Conservation (phyloP, 2,113 vertebrate genomes). For the Arenaria interpres region DNA sequence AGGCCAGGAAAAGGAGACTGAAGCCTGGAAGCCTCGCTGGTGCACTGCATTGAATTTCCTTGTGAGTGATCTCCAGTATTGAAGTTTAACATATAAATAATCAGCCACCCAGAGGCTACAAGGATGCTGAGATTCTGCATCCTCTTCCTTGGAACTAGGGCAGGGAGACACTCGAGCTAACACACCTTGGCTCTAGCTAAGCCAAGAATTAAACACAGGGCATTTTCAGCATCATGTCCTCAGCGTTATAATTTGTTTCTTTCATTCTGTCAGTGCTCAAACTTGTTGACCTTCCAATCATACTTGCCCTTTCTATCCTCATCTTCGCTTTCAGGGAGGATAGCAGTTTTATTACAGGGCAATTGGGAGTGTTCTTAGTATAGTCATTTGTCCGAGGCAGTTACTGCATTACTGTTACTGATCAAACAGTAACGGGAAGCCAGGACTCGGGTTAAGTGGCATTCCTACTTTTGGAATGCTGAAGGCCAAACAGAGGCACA, state of each 20-base stretch:
- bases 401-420: conserved; percentile 3
- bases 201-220: not conserved
- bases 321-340: conserved; percentile 29
- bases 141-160: not conserved
- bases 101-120: not conserved
- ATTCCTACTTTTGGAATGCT: conserved; percentile 30
- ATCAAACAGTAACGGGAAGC: conserved; percentile 38
- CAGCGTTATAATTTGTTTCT: conserved; percentile 36
- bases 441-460: not conserved
- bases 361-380: conserved; percentile 37
- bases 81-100: not conserved
- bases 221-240: not conserved
- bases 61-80: not conserved
- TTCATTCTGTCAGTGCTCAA: conserved; percentile 53
- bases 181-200: not conserved
- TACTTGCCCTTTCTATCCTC: conserved; percentile 38
- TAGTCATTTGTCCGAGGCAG: conserved; percentile 34
- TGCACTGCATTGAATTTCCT: not conserved
- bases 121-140: not conserved
- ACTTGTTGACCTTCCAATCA: conserved; percentile 65
- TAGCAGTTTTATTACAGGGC: conserved; percentile 34
- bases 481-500: conserved; percentile 11
- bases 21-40: too few species aligned
- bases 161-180: not conserved
- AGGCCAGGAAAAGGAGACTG: not conserved